Base-by-base conservation (phyloP, 37 sponge, comb jelly and placozoan genomes). In the Lycopodina hypogea region DNA sequence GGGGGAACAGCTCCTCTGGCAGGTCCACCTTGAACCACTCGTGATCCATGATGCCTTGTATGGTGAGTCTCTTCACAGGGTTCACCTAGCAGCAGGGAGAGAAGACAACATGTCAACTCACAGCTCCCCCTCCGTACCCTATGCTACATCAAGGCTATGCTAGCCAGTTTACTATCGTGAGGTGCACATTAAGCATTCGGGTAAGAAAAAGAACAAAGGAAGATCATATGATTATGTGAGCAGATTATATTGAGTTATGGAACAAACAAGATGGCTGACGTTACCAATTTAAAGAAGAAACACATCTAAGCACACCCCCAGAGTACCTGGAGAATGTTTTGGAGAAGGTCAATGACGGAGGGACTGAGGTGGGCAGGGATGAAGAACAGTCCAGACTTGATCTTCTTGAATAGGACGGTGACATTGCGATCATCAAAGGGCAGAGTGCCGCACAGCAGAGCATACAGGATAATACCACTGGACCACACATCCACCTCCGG, bases 401-500 rank as follows among this genome's bases (percentile, higher is more conserved):
- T 97, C 79, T 97, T 97, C 60, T 81, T 79, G 80, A 97, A 97
- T 15, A 97, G 76, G 61, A 87, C 84, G 15, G 85, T 82, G 24
- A 94, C 88, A 58, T 92, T 93, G 21, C 78, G 76, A 68, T 97
- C 98, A 83, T 97, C 98, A 83, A 97, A 97, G 8, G 98, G 98
- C 1, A 97, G 85, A 15, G 86, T 88, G 15, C 95, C 98, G 86
- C 95, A 94, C 38, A 97, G 42, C 30, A 97, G 75, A 24, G 98
- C 95, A 86, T 92, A 97, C 17, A 97, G 82, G 38, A 97, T 97
- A 50, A 97, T 85, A 0, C 98, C 98, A 84, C 95, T 94, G 29
- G 93, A 93, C 98, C 98, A 97, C 26, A 97, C 93, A 78, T 97
- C 98, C 2, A 97, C 98, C 81, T 97, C 98, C 19, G 75, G 75